Evolutionary conservation across 2,113 vertebrate species (phyloP), one percentile per base, ranked within the genome.

Genomic region (Gadus macrocephalus): DNA sequence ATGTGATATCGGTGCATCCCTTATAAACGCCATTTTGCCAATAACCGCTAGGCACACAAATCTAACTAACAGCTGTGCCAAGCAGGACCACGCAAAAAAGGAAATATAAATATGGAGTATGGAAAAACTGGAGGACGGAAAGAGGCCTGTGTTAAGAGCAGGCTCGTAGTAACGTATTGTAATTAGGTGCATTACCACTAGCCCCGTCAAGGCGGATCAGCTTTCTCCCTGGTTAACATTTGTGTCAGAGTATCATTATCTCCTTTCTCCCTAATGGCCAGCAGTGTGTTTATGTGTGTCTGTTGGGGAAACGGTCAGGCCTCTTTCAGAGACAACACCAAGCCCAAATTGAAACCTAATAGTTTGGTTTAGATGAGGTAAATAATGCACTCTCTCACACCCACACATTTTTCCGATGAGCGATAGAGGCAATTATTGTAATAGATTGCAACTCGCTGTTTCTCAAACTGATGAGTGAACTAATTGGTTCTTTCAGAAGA

Each of bases 191-290:
- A 22, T 22, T 81, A 85, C 75, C 73, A 73, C 73, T 70, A 73
- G 87, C 81, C 80, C 77, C 81, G 87, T 87, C 85, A 79, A 77
- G 67, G 66, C 84, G 85, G 82, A 89, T 87, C 85, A 87, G 79
- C 75, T 68, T 78, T 77, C 79, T 81, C 70, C 69, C 73, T 77
- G 78, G 62, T 85, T 81, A 69, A 80, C 49, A 80, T 78, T 86
- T 79, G 79, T 86, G 85, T 88, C 82, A 85, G 74, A 63, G 78
- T 78, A 84, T 70, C 81, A 83, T 70, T 82, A 76, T 82, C 76
- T 86, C 82, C 79, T 83, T 82, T 79, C 70, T 78, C 73, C 66
- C 80, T 87, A 82, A 87, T 87, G 83, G 81, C 79, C 81, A 14
- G 85, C 78, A 27, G 75, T 82, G 71, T 17, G 49, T 85, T 79